A percentile compares a stretch with the other conserved stretches of the same genome.
Conservation (phyloP, 1,140 invertebrate genomes). For the Leptestheria dahalacensis region DNA sequence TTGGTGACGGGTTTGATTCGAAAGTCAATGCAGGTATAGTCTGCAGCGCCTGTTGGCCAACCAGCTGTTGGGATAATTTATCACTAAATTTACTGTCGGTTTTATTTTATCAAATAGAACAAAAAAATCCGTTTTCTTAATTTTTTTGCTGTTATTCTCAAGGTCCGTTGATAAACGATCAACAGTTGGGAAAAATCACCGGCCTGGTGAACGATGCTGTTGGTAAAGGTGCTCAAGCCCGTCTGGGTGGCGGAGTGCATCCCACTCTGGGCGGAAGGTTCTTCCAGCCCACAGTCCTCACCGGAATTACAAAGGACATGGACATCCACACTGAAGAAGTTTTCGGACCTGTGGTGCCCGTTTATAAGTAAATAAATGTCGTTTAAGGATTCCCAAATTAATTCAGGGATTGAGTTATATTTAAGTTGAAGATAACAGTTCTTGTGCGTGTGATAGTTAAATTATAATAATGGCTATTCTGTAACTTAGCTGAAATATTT, state of each 20-base stretch:
- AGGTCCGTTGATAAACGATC: constrained; percentile 14
- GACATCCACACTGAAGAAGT: constrained; percentile 75
- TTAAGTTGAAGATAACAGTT: too few species aligned
- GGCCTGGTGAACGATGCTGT: constrained; percentile 69
- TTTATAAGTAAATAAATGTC: constrained; percentile 44
- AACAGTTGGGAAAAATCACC: constrained; percentile 29
- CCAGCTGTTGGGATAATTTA: too few species aligned
- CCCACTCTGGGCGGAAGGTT: constrained; percentile 53
- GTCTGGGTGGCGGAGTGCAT: constrained; percentile 60
- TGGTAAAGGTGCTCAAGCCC: constrained; percentile 65
- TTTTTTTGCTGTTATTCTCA: not conserved
- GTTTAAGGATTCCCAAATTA: not conserved
- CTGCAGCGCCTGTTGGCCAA: constrained; percentile 79
- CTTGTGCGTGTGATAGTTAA: too few species aligned
- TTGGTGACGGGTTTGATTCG: constrained; percentile 62
- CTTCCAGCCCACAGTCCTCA: constrained; percentile 81
- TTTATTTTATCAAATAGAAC: not conserved
- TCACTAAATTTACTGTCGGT: too few species aligned
- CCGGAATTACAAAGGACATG: constrained; percentile 64
- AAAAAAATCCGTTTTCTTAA: not conserved
- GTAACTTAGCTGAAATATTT: too few species aligned
- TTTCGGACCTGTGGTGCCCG: constrained; percentile 84
- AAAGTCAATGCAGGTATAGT: constrained; percentile 37
- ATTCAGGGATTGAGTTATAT: too few species aligned
- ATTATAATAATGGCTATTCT: too few species aligned